Evolutionary conservation across 53 echinoderm and acorn worm species (phyloP).

Genomic region (Apostichopus leukothele): DNA sequence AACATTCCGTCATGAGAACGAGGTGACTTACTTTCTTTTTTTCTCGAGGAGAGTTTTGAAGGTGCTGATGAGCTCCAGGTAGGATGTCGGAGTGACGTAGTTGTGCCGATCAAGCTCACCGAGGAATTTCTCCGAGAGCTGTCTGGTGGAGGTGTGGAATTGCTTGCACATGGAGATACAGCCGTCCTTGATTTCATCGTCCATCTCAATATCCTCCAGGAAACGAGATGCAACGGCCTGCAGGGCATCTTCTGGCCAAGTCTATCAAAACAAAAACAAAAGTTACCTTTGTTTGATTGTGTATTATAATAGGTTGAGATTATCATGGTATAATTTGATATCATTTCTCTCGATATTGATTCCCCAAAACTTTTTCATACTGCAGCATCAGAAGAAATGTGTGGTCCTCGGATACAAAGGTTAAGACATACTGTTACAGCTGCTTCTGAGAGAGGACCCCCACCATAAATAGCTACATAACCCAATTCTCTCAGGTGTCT

Average conservation of each 20-base stretch:
- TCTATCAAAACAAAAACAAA: conserved; percentile 41
- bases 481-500: too few species aligned
- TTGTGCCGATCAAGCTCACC: conserved; percentile 89
- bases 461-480: too few species aligned
- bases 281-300: too few species aligned
- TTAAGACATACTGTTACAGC: neutral
- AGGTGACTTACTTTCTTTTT: conserved; percentile 69
- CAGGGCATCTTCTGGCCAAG: conserved; percentile 98
- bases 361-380: too few species aligned
- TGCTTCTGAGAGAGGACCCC: too few species aligned
- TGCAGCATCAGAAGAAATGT: neutral
- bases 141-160: conserved; percentile 87
- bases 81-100: conserved; percentile 96
- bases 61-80: conserved; percentile 90
- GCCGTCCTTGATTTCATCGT: conserved; percentile 65
- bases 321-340: too few species aligned
- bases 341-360: too few species aligned
- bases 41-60: conserved; percentile 92
- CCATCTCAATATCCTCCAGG: conserved; percentile 88
- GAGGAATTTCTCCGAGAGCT: conserved; percentile 78
- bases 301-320: too few species aligned
- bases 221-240: conserved; percentile 97
- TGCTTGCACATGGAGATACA: conserved; percentile 95
- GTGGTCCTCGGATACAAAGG: neutral
- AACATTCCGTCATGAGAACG: too few species aligned